phyloP scores from a whole-genome alignment of 2,888 invertebrate species.

The Quadroppia sp. region DNA sequence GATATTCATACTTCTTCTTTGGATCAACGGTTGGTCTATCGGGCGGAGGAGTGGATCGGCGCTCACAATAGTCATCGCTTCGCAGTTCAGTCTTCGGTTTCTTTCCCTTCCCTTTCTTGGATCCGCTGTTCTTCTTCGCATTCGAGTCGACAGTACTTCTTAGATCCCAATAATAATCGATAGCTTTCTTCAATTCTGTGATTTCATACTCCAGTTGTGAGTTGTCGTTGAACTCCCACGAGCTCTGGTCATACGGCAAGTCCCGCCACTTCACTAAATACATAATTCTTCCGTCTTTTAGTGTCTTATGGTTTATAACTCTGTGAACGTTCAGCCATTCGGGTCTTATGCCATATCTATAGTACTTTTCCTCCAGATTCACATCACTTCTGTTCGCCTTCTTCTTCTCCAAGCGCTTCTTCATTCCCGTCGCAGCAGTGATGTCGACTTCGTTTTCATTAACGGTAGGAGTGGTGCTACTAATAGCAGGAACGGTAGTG shows the following conservation, averaged over 20 bases:
- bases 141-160: slow-evolving; percentile 49
- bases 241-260: slow-evolving; percentile 90
- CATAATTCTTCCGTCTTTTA: slow-evolving; percentile 67
- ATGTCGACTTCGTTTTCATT: slow-evolving; percentile 43
- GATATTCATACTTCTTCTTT: slow-evolving; percentile 89
- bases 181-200: slow-evolving; percentile 73
- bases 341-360: slow-evolving; percentile 90
- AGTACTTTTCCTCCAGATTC: slow-evolving; percentile 59
- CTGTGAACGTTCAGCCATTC: slow-evolving; percentile 97
- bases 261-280: slow-evolving; percentile 98
- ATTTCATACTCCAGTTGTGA: slow-evolving; percentile 57
- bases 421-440: slow-evolving; percentile 46
- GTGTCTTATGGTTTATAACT: slow-evolving; percentile 67
- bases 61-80: slow-evolving; percentile 52
- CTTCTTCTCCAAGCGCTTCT: slow-evolving; percentile 42
- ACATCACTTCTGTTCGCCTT: slow-evolving; percentile 37
- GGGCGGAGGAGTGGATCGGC: slow-evolving; percentile 59
- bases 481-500: too few relatives aligned
- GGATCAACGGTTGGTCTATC: slow-evolving; percentile 65
- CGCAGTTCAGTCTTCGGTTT: slow-evolving; percentile 64
- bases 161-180: slow-evolving; percentile 68
- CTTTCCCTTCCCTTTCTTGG: slow-evolving; percentile 61
- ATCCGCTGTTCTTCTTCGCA: slow-evolving; percentile 57
- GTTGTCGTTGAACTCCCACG: slow-evolving; percentile 99
- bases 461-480: slow-evolving; percentile 32